A percentile compares a stretch with the other conserved stretches of the same genome.
These are phyloP conservation scores for Dione juno DNA, from an alignment of 2,888 invertebrate genomes.

Conservation along the genomic window DNA sequence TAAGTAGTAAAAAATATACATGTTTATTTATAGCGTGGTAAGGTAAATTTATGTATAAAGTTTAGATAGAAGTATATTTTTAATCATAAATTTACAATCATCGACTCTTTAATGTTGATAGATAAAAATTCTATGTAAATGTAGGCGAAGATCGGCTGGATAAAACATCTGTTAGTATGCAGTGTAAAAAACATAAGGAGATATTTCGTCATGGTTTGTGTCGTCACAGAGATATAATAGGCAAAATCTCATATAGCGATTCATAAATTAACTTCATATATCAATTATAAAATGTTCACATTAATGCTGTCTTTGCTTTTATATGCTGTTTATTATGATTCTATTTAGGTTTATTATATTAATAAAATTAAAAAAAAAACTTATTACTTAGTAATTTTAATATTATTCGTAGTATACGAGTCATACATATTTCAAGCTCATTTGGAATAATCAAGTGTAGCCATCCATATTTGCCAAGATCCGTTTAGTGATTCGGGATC, in stretches of 20 bases:
- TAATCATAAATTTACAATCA: neutral
- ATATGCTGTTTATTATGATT: neutral
- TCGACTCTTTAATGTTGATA: neutral
- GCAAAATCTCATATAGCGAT: neutral
- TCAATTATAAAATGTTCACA: neutral
- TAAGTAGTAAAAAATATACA: neutral
- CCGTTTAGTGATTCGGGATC: slow-evolving; percentile 61
- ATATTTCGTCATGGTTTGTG: slow-evolving; percentile 29
- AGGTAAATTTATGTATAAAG: neutral
- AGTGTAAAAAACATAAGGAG: slow-evolving; percentile 30
- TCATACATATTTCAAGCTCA: neutral
- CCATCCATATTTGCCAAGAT: slow-evolving; percentile 72
- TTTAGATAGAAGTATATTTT: neutral
- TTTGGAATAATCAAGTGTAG: neutral
- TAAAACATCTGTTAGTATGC: slow-evolving; percentile 37
- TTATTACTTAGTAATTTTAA: neutral
- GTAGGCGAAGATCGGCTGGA: slow-evolving; percentile 29
- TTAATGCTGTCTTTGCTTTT: neutral
- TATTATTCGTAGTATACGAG: neutral
- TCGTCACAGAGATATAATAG: slow-evolving; percentile 9
- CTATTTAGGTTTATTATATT: no score
- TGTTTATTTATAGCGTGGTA: neutral
- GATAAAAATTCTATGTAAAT: slow-evolving; percentile 20
- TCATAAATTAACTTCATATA: neutral
- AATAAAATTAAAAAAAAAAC: no score